Evolutionary conservation across 1,140 invertebrate species (phyloP).

Genomic region (Homarus americanus): DNA sequence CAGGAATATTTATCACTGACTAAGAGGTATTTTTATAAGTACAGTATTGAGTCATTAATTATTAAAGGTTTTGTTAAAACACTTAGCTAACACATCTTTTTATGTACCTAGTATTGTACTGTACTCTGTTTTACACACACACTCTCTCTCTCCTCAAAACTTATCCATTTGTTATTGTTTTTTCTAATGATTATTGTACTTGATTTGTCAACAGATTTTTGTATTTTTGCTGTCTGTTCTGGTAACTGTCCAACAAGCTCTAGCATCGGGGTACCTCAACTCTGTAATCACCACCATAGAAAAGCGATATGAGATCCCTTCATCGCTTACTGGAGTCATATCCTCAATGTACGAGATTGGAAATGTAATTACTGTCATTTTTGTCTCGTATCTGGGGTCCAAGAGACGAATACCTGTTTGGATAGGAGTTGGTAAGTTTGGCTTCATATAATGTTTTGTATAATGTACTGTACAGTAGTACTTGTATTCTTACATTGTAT

Average conservation of each 20-base stretch:
- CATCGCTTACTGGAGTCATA: constrained; percentile 93
- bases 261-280: constrained; percentile 94
- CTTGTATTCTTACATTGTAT: not conserved
- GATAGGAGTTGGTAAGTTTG: constrained; percentile 89
- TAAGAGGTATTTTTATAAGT: too few species aligned
- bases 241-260: constrained; percentile 92
- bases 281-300: constrained; percentile 98
- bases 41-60: too few species aligned
- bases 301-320: constrained; percentile 96
- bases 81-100: too few species aligned
- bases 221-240: constrained; percentile 94
- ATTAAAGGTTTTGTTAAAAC: too few species aligned
- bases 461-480: not conserved
- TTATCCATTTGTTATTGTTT: too few species aligned
- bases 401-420: constrained; percentile 94
- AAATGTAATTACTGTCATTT: constrained; percentile 96
- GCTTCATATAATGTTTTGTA: too few species aligned
- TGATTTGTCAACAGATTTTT: constrained; percentile 86
- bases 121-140: too few species aligned
- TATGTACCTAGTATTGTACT: too few species aligned
- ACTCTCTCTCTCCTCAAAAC: too few species aligned
- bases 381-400: constrained; percentile 95
- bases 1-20: too few species aligned
- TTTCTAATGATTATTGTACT: not conserved
- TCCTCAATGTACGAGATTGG: constrained; percentile 97